phyloP scores from a whole-genome alignment of 2,888 invertebrate genomes.

The Lithophane ornitopus region DNA sequence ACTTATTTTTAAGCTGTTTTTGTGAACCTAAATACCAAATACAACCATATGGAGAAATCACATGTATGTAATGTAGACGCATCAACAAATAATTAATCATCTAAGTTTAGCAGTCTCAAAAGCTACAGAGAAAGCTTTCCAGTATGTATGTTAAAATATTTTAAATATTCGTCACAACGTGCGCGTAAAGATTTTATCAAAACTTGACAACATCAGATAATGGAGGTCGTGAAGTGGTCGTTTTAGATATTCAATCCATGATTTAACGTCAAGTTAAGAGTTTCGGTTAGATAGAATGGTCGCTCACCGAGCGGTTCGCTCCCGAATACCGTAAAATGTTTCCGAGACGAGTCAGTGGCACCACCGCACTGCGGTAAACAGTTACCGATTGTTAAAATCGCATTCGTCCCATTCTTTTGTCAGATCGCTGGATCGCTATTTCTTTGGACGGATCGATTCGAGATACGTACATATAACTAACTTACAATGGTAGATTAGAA shows the following conservation, averaged over 20 bases:
- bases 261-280: constrained; percentile 61
- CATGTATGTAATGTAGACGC: constrained; percentile 6
- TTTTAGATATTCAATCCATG: constrained; percentile 72
- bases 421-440: constrained; percentile 78
- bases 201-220: constrained; percentile 75
- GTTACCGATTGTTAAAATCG: constrained; percentile 86
- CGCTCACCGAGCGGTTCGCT: constrained; percentile 68
- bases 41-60: constrained; percentile 20
- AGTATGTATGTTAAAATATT: constrained; percentile 60
- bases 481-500: constrained; percentile 84
- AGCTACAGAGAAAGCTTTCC: constrained; percentile 58
- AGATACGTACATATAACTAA: constrained; percentile 80
- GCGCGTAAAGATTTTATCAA: constrained; percentile 75
- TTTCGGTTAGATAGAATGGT: constrained; percentile 58
- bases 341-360: constrained; percentile 74
- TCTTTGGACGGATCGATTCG: constrained; percentile 84
- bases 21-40: constrained; percentile 36
- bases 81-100: constrained; percentile 56
- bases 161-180: constrained; percentile 68
- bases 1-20: constrained; percentile 39
- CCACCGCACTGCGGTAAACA: constrained; percentile 76
- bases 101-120: constrained; percentile 4
- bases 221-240: constrained; percentile 77
- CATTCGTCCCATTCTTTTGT: constrained; percentile 84
- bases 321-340: constrained; percentile 78